These are phyloP conservation scores for Pandemis cinnamomeana DNA, from an alignment of 2,888 invertebrate genomes.

Conservation along the genomic window DNA sequence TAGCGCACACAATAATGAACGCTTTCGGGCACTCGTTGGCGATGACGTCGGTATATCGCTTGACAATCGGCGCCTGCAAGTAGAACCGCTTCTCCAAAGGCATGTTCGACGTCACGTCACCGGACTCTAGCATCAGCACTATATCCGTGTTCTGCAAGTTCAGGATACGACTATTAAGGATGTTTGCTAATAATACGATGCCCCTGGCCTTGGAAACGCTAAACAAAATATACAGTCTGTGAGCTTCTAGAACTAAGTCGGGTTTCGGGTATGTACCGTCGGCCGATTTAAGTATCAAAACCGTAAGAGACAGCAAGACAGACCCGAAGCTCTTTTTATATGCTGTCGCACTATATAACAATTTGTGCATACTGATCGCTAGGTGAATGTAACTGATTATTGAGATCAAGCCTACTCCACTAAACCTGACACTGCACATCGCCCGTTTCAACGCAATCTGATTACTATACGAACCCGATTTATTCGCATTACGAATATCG, in stretches of 20 bases:
- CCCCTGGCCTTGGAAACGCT: neutral
- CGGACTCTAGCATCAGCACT: conserved; percentile 73
- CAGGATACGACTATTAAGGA: neutral
- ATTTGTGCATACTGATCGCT: too few relatives aligned
- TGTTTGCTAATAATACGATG: neutral
- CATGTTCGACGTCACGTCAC: conserved; percentile 61
- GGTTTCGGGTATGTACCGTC: too few relatives aligned
- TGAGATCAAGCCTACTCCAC: too few relatives aligned
- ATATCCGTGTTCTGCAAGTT: conserved; percentile 70
- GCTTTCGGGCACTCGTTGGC: conserved; percentile 82
- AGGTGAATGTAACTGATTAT: too few relatives aligned
- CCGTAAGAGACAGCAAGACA: too few relatives aligned
- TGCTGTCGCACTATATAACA: too few relatives aligned
- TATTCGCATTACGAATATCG: neutral
- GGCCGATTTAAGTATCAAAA: too few relatives aligned
- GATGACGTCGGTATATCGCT: conserved; percentile 77
- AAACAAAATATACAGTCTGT: neutral
- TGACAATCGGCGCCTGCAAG: conserved; percentile 72
- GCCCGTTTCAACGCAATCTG: neutral
- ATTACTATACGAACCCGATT: neutral
- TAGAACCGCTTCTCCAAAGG: conserved; percentile 66
- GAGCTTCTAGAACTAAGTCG: too few relatives aligned
- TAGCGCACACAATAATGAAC: conserved; percentile 78
- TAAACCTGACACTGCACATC: too few relatives aligned
- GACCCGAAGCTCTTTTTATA: too few relatives aligned